Conservation (phyloP, 1,140 invertebrate species). For the Polypedilum pembai region DNA sequence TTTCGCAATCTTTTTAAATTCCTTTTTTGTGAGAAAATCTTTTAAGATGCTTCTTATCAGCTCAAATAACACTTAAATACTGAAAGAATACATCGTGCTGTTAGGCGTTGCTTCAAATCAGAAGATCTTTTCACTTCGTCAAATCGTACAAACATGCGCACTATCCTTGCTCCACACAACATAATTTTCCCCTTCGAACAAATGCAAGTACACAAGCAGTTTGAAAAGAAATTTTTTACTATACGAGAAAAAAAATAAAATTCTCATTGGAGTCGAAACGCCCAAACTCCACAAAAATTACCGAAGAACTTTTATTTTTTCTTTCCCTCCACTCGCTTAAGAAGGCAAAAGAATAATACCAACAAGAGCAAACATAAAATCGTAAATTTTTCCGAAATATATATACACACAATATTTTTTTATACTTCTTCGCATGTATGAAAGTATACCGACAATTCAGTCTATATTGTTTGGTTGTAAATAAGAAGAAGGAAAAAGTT, state of each 20-base stretch:
- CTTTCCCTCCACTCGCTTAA: not conserved
- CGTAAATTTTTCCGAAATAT: conserved; percentile 23
- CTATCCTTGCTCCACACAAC: not conserved
- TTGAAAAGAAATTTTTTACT: conserved; percentile 7
- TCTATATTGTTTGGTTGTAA: conserved; percentile 24
- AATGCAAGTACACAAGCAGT: not conserved
- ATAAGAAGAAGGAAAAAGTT: conserved; percentile 24
- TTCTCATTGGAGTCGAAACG: conserved; percentile 25
- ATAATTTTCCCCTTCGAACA: not conserved
- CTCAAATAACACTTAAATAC: conserved; percentile 15
- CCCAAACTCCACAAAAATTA: conserved; percentile 20
- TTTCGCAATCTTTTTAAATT: not conserved
- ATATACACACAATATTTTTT: not conserved
- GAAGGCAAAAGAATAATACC: not conserved
- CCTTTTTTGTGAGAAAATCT: not conserved
- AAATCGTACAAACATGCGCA: not conserved
- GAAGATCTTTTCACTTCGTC: not conserved
- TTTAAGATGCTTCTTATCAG: conserved; percentile 24
- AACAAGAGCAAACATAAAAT: conserved; percentile 17
- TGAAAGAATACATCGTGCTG: not conserved
- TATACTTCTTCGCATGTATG: not conserved
- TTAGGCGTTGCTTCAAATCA: not conserved
- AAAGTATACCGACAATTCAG: not conserved
- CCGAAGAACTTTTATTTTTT: conserved; percentile 18
- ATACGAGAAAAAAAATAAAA: not conserved